Base-by-base conservation (phyloP, 2,888 invertebrate species). In the Nebria salina region DNA sequence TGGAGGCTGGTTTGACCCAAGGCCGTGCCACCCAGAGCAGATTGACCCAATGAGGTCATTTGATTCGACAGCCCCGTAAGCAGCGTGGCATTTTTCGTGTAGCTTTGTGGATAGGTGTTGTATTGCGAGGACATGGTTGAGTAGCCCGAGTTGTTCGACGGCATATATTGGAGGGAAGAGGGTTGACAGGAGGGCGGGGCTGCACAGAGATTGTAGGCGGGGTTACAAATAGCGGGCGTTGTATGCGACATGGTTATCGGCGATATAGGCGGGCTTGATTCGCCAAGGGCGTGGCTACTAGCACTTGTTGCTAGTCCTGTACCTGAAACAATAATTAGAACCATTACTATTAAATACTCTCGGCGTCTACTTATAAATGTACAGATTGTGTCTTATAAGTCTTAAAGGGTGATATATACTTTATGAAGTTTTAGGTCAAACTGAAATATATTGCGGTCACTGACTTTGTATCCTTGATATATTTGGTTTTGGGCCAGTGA, bases 271-370 rank as follows among this genome's bases (percentile, higher is more conserved):
- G 92, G 93, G 86, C 92, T 92, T 86, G 90, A 92, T 84, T 93
- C 93, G 85, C 93, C 92, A 84, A 93, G 89, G 82, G 92, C 93
- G 89, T 94, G 94, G 86, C 92, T 94, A 85, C 93, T 94, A 83
- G 93, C 92, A 86, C 93, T 94, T 83, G 93, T 91, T 86, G 93
- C 92, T 87, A 93, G 91, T 85, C 91, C 92, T 89, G 89, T 83
- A 73, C 87, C 87, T 88, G 85, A 41, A 86, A 86, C 15, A 74
- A 34, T 4, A 2, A 34, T 34, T 34, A 4, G 34, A 42, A 54
- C 8, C 7, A 8, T 54, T 54, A 11, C 54, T 43, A 1, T 43
- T 43, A 9, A 43, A 9, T 6, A 43, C 43, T 6, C 43, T 43
- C 20, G 1, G 1, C 1, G 20, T 20, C 20, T 20, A 20, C 20